phyloP scores from a whole-genome alignment of 2,888 invertebrate species.

The Diarsia dahlii region DNA sequence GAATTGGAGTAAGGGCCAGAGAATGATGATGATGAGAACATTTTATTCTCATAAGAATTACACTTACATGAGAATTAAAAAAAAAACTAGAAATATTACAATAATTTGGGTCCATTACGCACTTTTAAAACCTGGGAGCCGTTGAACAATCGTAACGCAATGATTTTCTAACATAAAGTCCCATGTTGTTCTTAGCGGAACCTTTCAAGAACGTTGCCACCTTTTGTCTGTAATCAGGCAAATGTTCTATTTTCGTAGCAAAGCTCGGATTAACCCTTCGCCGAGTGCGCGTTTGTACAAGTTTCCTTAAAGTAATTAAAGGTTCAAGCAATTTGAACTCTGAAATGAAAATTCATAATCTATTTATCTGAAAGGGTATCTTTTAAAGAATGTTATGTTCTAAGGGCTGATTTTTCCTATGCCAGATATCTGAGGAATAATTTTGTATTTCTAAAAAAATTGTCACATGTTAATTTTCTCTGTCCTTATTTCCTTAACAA shows the following conservation, averaged over 20 bases:
- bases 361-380: conserved; percentile 78
- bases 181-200: conserved; percentile 48
- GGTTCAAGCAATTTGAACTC: conserved; percentile 84
- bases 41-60: no score
- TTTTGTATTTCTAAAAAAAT: not conserved
- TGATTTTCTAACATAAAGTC: conserved; percentile 23
- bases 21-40: no score
- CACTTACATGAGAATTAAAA: no score
- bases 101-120: not conserved
- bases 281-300: conserved; percentile 82
- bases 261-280: conserved; percentile 81
- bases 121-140: not conserved
- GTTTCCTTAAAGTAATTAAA: conserved; percentile 86
- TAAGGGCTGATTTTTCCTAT: not conserved
- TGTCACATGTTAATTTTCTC: not conserved
- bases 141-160: not conserved
- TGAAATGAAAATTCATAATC: conserved; percentile 83
- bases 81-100: no score
- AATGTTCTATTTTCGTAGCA: conserved; percentile 83
- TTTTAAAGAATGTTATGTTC: conserved; percentile 65
- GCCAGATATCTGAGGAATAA: not conserved
- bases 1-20: no score
- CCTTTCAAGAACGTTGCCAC: conserved; percentile 65
- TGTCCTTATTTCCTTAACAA: not conserved
- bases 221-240: conserved; percentile 74